Conservation (phyloP, 2,888 invertebrate species). For the Hirtodrosophila confusa region DNA sequence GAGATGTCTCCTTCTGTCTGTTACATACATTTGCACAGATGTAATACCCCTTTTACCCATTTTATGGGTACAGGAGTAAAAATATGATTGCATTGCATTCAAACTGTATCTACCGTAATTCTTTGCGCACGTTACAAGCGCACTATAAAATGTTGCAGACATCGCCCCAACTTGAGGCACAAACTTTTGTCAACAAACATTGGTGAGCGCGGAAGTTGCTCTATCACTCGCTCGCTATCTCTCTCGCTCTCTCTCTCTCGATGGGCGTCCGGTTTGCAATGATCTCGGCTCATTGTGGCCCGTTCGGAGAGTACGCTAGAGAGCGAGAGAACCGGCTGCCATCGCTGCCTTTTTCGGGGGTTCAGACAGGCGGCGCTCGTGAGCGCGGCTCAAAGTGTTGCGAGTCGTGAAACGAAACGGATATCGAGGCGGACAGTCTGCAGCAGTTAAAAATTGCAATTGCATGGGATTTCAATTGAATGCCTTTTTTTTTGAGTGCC, state of each 20-base stretch:
- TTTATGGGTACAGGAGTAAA: too few relatives aligned
- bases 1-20: too few relatives aligned
- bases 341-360: slow-evolving; percentile 48
- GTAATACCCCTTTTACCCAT: too few relatives aligned
- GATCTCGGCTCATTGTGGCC: slow-evolving; percentile 43
- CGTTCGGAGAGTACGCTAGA: slow-evolving; percentile 3
- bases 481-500: slow-evolving; percentile 54
- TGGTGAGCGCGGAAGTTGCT: slow-evolving; percentile 25
- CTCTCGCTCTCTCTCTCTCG: background rate
- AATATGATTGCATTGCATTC: too few relatives aligned
- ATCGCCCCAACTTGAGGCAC: slow-evolving; percentile 10
- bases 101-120: background rate
- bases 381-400: slow-evolving; percentile 78
- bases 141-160: slow-evolving; percentile 4
- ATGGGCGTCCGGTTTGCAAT: slow-evolving; percentile 39
- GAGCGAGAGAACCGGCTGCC: slow-evolving; percentile 35
- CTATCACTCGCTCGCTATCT: slow-evolving; percentile 12
- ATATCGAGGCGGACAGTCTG: slow-evolving; percentile 67
- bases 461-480: slow-evolving; percentile 57
- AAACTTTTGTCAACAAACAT: slow-evolving; percentile 23
- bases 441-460: slow-evolving; percentile 56
- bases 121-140: background rate
- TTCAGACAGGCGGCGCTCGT: slow-evolving; percentile 46
- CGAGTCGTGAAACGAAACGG: slow-evolving; percentile 81
- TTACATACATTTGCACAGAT: too few relatives aligned